Base-by-base conservation (phyloP, 1,140 invertebrate species). In the Drosophila pseudoananassae region DNA sequence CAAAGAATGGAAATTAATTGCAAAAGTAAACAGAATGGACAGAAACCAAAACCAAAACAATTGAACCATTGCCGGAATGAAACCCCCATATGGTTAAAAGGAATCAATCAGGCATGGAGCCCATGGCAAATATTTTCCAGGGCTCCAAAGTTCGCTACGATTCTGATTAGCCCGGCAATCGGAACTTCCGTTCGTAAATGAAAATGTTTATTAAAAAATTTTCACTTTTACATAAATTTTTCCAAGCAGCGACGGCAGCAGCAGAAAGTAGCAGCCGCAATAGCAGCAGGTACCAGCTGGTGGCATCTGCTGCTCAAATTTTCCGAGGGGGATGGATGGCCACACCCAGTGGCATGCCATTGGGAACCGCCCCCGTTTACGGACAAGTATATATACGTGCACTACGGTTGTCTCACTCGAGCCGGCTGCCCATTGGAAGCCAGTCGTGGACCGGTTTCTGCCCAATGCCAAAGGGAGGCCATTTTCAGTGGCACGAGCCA, bases 191-290 rank as follows among this genome's bases (percentile, higher is more conserved):
- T 57, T 17, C 47, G 76, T 79, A 83, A 83, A 88, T 88, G 76
- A 76, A 78, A 88, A 88, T 83, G 79, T 88, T 88, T 88, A 88
- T 88, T 88, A 77, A 88, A 88, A 78, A 88, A 74, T 88, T 76
- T 88, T 79, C 79, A 88, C 83, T 88, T 88, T 88, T 83, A 79
- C 84, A 88, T 88, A 88, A 61, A 88, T 78, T 46, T 17, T 79
- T 56, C n/a, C 15, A 10, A 54, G 29, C 36, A 36, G 40, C 40
- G 38, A 43, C 25, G 12, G 50, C 55, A 45, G 50, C 50, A 65
- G 38, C 45, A 29, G 25, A 43, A 33, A 53, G 46, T 46, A 58
- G 25, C 25, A 27, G 50, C 55, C 38, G 50, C 50, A 65, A 33
- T 40, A 29, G 51, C 66, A 72, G 64, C 72, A 55, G 68, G 61